Base-by-base conservation (phyloP, 92 coral and sea anemone genomes). In the Porites rus region DNA sequence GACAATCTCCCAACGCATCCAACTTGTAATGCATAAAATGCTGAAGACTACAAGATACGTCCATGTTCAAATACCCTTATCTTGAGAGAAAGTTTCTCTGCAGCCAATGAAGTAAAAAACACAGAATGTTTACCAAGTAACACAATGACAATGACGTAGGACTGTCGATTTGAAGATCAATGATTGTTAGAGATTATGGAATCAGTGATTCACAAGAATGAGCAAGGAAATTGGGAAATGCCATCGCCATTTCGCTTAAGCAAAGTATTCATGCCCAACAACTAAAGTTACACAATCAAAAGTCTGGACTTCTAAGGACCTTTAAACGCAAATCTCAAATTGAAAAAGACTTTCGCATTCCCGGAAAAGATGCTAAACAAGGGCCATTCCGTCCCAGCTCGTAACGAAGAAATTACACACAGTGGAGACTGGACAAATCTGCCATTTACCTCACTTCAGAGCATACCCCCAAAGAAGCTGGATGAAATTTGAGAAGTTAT, bases 401-500 rank as follows among this genome's bases (percentile, higher is more conserved):
- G 67, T 20, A n/a, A 62, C 12, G 43, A 80, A 20, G 74, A 53
- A 7, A 10, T 76, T 10, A 13, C 51, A 50, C 24, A 64, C 53
- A 31, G 51, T 4, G 51, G 61, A 73, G 65, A n/a, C 73, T 17
- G 79, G 90, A 14, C 75, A 70, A n/a, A 65, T 80, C 11, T 79
- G 86, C 86, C 78, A 86, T 38, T 74, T 86, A 58, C 90, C 79
- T 1, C 90, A 87, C 43, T 70, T 87, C 28, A 86, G 89, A 19
- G 92, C 68, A 46, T 89, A 89, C 69, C 89, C 81, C 89, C 92
- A 13, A 84, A 72, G 84, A 89, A 84, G 51, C 92, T 85, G 19
- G 69, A 68, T 18, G 69, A 89, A 51, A 69, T 91, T 58, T 81
- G 91, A 14, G 84, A 85, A 16, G 93, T 85, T 22, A 22, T 22